Evolutionary conservation across 2,888 invertebrate species (phyloP).

Genomic region (Clusia tigrina): DNA sequence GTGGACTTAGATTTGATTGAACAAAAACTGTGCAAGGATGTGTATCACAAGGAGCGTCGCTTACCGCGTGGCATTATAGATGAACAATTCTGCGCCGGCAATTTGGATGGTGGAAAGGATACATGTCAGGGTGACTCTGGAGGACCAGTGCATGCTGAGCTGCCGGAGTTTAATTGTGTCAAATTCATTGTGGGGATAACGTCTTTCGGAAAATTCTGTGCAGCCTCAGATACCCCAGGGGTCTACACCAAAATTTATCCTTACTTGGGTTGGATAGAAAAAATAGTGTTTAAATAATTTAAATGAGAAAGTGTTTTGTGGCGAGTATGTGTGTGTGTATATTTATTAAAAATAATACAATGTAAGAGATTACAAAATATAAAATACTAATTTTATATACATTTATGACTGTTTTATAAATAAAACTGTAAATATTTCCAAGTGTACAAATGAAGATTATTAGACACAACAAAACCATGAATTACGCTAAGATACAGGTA

Average conservation of each 20-base stretch:
- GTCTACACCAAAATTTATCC: constrained; percentile 59
- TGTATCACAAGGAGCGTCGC: constrained; percentile 55
- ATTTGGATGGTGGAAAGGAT: constrained; percentile 60
- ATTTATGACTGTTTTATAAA: too few species aligned
- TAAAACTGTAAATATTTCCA: too few species aligned
- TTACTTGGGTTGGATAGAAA: constrained; percentile 62
- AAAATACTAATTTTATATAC: too few species aligned
- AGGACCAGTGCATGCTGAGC: constrained; percentile 59
- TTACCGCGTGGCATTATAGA: constrained; percentile 60
- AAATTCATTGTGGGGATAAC: constrained; percentile 62
- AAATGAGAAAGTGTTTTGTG: too few species aligned
- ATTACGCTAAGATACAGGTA: too few species aligned
- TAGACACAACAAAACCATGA: too few species aligned
- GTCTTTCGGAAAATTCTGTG: constrained; percentile 63
- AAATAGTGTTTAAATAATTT: constrained; percentile 55
- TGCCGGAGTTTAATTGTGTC: constrained; percentile 58
- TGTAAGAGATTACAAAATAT: too few species aligned
- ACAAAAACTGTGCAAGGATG: constrained; percentile 51
- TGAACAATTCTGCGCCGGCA: constrained; percentile 65
- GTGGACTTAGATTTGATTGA: constrained; percentile 59
- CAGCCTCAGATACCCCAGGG: constrained; percentile 57
- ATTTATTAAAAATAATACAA: too few species aligned
- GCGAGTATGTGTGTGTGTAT: too few species aligned
- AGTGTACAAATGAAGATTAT: too few species aligned
- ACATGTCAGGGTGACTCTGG: constrained; percentile 64